These are phyloP conservation scores for Falco rusticolus DNA, from an alignment of 2,797 vertebrate species.

Conservation along the genomic window DNA sequence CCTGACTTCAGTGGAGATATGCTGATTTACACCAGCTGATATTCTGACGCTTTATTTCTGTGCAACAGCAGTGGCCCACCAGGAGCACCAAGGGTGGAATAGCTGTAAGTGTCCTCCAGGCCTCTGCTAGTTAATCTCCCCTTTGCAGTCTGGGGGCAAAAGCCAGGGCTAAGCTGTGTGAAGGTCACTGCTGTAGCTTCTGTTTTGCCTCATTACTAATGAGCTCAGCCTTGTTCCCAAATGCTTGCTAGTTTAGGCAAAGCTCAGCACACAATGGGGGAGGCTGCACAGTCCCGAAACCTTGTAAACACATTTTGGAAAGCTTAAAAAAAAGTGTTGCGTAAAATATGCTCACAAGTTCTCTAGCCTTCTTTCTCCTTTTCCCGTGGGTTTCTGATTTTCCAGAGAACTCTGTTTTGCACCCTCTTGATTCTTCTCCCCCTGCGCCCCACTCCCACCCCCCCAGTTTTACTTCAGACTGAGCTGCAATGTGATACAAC, in stretches of 20 bases:
- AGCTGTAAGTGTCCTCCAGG: neutral
- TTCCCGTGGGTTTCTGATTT: neutral
- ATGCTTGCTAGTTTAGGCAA: neutral
- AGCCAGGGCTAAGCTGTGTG: neutral
- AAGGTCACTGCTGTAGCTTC: neutral
- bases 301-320: neutral
- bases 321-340: neutral
- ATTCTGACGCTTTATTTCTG: accelerated
- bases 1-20: neutral
- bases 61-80: neutral
- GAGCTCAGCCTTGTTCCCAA: neutral
- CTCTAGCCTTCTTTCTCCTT: neutral
- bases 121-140: neutral
- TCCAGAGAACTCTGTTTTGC: neutral
- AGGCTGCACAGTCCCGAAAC: neutral
- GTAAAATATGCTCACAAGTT: neutral
- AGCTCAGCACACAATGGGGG: neutral
- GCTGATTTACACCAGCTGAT: neutral
- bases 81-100: neutral
- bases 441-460: no score
- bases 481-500: neutral
- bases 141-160: neutral
- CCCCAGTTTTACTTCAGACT: neutral
- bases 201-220: neutral
- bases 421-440: neutral